phyloP scores from a whole-genome alignment of 1,140 invertebrate species.

The Holcopasites calliopsidis region DNA sequence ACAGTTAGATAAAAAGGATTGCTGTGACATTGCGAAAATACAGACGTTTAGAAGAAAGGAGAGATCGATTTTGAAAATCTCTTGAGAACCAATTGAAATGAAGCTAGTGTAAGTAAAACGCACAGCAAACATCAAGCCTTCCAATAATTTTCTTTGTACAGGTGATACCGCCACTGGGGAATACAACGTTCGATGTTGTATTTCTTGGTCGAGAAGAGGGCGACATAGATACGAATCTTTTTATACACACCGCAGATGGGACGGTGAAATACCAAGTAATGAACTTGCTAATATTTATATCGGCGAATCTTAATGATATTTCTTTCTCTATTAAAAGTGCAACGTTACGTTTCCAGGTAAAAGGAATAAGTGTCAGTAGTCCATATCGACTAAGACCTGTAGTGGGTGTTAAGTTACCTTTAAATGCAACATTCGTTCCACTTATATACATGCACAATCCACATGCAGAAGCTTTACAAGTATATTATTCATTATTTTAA shows the following conservation, averaged over 20 bases:
- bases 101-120: no score
- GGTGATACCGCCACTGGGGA: constrained; percentile 92
- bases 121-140: neutral
- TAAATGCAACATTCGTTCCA: constrained; percentile 94
- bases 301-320: constrained; percentile 40
- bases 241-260: constrained; percentile 96
- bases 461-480: constrained; percentile 91
- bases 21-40: neutral
- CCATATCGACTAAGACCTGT: constrained; percentile 94
- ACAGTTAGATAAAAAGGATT: neutral
- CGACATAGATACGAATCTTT: constrained; percentile 91
- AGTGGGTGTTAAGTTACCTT: constrained; percentile 92
- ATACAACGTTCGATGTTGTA: constrained; percentile 97
- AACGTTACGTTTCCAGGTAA: constrained; percentile 82
- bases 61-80: neutral
- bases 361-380: constrained; percentile 90
- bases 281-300: constrained; percentile 9
- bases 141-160: constrained; percentile 74
- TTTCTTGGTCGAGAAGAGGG: constrained; percentile 95
- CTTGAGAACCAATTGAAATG: no score
- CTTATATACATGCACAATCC: constrained; percentile 97
- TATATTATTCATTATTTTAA: constrained; percentile 72
- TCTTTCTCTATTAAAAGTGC: constrained; percentile 31
- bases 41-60: neutral
- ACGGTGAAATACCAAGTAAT: constrained; percentile 88